These are phyloP conservation scores for Microctenopoma steveboyesi DNA, from an alignment of 2,797 vertebrate genomes.

Conservation along the genomic window DNA sequence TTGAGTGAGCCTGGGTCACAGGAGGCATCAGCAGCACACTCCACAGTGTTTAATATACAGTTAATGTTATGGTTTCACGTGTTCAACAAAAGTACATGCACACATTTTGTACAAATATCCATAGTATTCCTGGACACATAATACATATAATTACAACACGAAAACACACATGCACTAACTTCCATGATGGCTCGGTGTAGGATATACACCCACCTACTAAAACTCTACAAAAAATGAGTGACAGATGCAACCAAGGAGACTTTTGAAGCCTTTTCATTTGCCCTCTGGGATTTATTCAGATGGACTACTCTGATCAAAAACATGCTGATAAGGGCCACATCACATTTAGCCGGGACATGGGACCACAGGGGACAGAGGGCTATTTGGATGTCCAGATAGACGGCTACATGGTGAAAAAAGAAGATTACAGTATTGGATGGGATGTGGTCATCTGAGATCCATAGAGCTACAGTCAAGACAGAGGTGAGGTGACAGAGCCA, in stretches of 20 bases:
- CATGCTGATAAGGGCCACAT: constrained; percentile 54
- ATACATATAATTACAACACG: constrained; percentile 22
- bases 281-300: constrained; percentile 46
- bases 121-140: not conserved
- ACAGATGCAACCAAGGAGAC: constrained; percentile 42
- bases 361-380: not conserved
- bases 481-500: constrained; percentile 14
- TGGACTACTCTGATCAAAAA: constrained; percentile 43
- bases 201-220: constrained; percentile 18
- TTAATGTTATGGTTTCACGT: too few relatives aligned
- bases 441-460: constrained; percentile 27
- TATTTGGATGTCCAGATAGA: constrained; percentile 26
- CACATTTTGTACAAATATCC: too few relatives aligned
- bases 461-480: constrained; percentile 36
- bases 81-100: not conserved
- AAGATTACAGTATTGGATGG: constrained; percentile 16
- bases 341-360: constrained; percentile 14
- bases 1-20: too few relatives aligned
- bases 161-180: constrained; percentile 20
- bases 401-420: constrained; percentile 37
- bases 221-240: constrained; percentile 7
- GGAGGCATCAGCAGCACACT: too few relatives aligned
- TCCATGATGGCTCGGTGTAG: constrained; percentile 14
- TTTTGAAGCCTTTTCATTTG: constrained; percentile 42
- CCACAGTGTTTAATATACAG: too few relatives aligned